A percentile compares a stretch with the other conserved stretches of the same genome.
Conservation (phyloP, 2,888 invertebrate genomes). For the Papilio protenor region DNA sequence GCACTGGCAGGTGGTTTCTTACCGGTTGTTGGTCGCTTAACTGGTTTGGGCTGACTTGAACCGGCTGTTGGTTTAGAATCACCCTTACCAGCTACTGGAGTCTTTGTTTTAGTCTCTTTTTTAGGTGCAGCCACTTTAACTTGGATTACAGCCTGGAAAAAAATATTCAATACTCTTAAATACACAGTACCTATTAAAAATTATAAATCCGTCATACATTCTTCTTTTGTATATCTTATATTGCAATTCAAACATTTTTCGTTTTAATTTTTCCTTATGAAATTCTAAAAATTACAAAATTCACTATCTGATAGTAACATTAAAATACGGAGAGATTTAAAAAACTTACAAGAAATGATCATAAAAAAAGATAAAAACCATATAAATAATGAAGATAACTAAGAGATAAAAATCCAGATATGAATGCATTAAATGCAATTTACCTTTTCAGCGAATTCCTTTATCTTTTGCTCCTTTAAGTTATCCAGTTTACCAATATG, state of each 20-base stretch:
- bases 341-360: neutral
- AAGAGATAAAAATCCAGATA: neutral
- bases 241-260: no score
- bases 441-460: constrained; percentile 95
- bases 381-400: neutral
- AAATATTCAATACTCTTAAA: neutral
- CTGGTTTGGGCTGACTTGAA: constrained; percentile 78
- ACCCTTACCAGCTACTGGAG: constrained; percentile 80
- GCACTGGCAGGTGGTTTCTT: constrained; percentile 54
- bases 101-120: constrained; percentile 84
- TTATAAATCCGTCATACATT: no score
- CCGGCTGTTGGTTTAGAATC: constrained; percentile 74
- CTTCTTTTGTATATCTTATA: no score
- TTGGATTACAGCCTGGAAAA: constrained; percentile 89
- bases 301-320: neutral
- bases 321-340: neutral
- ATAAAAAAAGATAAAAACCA: neutral
- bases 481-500: constrained; percentile 95
- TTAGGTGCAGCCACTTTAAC: constrained; percentile 87
- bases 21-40: constrained; percentile 74
- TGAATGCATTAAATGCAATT: neutral
- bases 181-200: no score
- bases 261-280: neutral
- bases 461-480: constrained; percentile 96
- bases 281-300: neutral